Base-by-base conservation (phyloP, 1,140 invertebrate species). In the Zaprionus taronus region DNA sequence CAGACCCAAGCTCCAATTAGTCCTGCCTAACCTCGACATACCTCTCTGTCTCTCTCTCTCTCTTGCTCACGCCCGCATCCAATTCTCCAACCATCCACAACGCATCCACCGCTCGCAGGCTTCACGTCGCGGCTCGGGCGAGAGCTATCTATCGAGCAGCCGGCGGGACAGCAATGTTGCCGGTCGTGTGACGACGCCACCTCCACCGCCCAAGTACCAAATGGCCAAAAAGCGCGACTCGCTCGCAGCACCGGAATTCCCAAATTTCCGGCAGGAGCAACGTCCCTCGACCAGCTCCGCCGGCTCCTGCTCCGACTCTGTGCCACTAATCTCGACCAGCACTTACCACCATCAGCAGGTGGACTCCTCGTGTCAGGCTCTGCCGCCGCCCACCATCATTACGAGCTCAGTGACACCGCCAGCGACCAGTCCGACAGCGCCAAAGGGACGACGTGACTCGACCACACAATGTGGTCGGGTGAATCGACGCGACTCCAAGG, bases 351-450 rank as follows among this genome's bases (percentile, higher is more conserved):
- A 84, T 60, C 77, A 83, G 83, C 70, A 94, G 94, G 75, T 94
- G 6, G 95, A 95, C 83, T 93, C 94, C 28, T 94, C 94, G 84
- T 95, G 94, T 34, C 94, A 94, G 81, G 94, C 94, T 1, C 93
- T 96, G 76, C 96, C 95, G 15, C 96, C 96, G 55, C 96, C 96
- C 0, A 97, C 96, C 22, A 97, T 97, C 62, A 95, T 97, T 41
- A 97, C 95, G 81, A 97, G 96, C 22, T 96, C 95, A 31, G 96
- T 97, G 2, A 97, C 96, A 44, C 96, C 96, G 20, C 96, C 96
- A 28, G 94, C 96, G 12, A 95, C 96, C 0, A 97, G 96, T 17
- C 96, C 96, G 0, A 95, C 95, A 0, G 93, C 93, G 4, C 93
- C 92, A 24, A 94, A 95, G 28, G 96, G 95, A 0, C 93, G 97